phyloP scores from a whole-genome alignment of 2,113 vertebrate species.

The Crotalus horridus region DNA sequence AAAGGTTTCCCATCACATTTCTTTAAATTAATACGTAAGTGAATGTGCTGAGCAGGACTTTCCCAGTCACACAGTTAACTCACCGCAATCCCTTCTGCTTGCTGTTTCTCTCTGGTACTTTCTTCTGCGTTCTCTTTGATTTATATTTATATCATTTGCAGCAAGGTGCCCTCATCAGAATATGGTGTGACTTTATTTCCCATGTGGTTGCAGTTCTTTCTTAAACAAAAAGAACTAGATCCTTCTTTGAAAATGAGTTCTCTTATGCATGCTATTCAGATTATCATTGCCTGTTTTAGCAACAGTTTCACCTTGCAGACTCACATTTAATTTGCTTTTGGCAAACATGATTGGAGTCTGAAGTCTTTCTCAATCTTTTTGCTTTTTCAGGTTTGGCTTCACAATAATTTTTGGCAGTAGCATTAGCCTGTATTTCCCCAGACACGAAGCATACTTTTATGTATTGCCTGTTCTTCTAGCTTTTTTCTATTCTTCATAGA shows the following conservation, averaged over 20 bases:
- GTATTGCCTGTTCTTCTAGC: not conserved
- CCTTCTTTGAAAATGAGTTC: not conserved
- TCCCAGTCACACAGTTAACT: not conserved
- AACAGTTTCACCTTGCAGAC: constrained; percentile 9
- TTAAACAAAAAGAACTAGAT: not conserved
- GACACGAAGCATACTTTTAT: constrained; percentile 6
- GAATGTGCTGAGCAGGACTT: not conserved
- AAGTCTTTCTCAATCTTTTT: constrained; percentile 17
- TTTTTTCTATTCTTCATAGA: not conserved
- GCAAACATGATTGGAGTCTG: not conserved
- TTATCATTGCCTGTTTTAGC: not conserved
- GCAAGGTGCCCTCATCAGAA: constrained; percentile 3
- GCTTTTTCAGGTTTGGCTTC: not conserved
- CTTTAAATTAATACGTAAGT: not conserved
- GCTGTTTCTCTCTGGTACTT: not conserved
- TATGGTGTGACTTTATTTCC: constrained; percentile 9
- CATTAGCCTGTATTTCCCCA: constrained; percentile 28
- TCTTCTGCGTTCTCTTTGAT: not conserved
- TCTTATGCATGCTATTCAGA: constrained; percentile 14
- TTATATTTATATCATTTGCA: constrained; percentile 1
- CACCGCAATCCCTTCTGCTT: not conserved
- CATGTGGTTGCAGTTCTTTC: not conserved
- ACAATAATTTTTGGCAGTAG: not conserved
- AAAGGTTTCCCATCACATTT: not conserved
- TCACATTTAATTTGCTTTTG: constrained; percentile 31